A percentile compares a stretch with the other conserved stretches of the same genome.
These are phyloP conservation scores for Scomber scombrus DNA, from an alignment of 2,113 vertebrate genomes.

Conservation along the genomic window DNA sequence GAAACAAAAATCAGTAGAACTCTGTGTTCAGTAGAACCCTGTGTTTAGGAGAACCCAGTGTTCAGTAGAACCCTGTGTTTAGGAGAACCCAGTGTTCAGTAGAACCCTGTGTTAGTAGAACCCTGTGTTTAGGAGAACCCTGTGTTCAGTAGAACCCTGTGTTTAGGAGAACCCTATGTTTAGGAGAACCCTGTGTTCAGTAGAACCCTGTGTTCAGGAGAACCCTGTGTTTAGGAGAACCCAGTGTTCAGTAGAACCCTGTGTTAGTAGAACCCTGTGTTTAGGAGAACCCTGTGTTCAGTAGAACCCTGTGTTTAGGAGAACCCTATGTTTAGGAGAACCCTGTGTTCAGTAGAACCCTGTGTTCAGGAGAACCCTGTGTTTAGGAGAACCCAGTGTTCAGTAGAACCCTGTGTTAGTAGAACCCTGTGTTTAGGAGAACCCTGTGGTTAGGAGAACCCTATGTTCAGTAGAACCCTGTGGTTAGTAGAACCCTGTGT, in stretches of 20 bases:
- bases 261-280: too few species aligned
- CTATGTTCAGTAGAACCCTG: neutral
- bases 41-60: neutral
- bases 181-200: neutral
- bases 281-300: too few species aligned
- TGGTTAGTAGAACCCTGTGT: neutral
- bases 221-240: too few species aligned
- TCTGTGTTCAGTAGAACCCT: neutral
- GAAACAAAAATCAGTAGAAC: constrained; percentile 24
- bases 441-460: too few species aligned
- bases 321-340: too few species aligned
- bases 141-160: too few species aligned
- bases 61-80: too few species aligned
- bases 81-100: neutral
- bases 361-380: too few species aligned
- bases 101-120: neutral
- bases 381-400: neutral
- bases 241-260: too few species aligned
- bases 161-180: neutral
- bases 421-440: neutral
- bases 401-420: too few species aligned
- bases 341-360: neutral
- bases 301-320: too few species aligned
- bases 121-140: neutral
- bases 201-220: too few species aligned